phyloP scores from a whole-genome alignment of 2,797 vertebrate genomes.

The Dendrocincla tyrannina region DNA sequence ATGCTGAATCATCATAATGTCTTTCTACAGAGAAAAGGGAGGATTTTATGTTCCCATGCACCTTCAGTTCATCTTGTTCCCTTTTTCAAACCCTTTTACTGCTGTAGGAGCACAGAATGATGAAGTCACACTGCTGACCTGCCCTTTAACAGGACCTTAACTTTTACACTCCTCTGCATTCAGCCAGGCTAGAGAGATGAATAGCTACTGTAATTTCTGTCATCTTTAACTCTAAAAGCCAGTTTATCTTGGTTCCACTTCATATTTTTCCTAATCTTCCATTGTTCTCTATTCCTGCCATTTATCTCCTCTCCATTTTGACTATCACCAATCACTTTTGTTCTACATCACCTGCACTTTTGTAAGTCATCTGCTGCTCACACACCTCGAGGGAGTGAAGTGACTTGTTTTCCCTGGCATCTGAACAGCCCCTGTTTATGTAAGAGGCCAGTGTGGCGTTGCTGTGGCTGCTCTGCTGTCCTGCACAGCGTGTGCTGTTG shows the following conservation, averaged over 20 bases:
- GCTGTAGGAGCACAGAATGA: not conserved
- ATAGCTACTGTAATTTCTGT: conserved; percentile 24
- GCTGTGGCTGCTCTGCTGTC: too few relatives aligned
- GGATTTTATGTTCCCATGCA: conserved; percentile 21
- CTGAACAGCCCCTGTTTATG: not conserved
- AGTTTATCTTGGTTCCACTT: conserved; percentile 13
- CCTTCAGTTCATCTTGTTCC: conserved; percentile 14
- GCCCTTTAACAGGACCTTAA: conserved; percentile 30
- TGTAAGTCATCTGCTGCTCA: not conserved
- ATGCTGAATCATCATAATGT: conserved; percentile 23
- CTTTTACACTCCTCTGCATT: conserved; percentile 48
- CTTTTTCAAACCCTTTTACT: conserved; percentile 34
- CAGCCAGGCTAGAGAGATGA: conserved; percentile 20
- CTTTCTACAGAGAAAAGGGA: not conserved
- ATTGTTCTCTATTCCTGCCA: not conserved
- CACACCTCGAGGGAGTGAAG: not conserved
- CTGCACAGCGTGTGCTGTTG: not conserved
- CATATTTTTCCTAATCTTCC: conserved; percentile 8
- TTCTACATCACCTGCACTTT: not conserved
- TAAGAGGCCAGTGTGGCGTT: too few relatives aligned
- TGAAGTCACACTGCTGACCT: conserved; percentile 44
- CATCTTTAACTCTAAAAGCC: conserved; percentile 39
- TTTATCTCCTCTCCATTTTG: not conserved
- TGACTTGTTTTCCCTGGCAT: not conserved
- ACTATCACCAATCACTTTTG: not conserved